These are phyloP conservation scores for Tenthredo distinguenda DNA, from an alignment of 2,888 invertebrate species.

Conservation along the genomic window DNA sequence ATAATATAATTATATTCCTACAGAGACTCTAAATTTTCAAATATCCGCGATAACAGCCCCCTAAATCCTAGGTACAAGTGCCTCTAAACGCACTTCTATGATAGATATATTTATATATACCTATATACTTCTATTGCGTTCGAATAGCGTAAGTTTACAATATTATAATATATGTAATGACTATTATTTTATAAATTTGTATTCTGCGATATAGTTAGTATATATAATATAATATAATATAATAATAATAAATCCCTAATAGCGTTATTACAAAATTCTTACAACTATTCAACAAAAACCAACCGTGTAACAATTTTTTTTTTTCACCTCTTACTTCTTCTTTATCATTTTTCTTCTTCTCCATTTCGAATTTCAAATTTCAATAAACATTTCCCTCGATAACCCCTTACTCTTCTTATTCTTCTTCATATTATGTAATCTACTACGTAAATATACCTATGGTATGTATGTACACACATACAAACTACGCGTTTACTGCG, in stretches of 20 bases:
- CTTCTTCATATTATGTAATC: not conserved
- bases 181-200: constrained; percentile 19
- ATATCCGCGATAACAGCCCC: constrained; percentile 30
- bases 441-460: constrained; percentile 29
- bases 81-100: constrained; percentile 26
- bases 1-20: constrained; percentile 8
- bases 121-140: constrained; percentile 39
- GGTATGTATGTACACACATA: not conserved
- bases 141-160: constrained; percentile 32
- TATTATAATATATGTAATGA: constrained; percentile 21
- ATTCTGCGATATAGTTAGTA: not conserved
- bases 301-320: constrained; percentile 70
- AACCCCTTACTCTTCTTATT: not conserved
- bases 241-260: constrained; percentile 6
- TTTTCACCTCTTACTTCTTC: constrained; percentile 54
- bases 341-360: constrained; percentile 33
- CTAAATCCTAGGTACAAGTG: constrained; percentile 32
- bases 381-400: constrained; percentile 51
- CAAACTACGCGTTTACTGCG: constrained; percentile 6
- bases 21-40: constrained; percentile 39
- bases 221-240: constrained; percentile 18
- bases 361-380: not conserved
- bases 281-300: constrained; percentile 77
- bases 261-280: constrained; percentile 75
- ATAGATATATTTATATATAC: not conserved